Conservation (phyloP, 2,113 vertebrate genomes). For the Lagopus leucura region DNA sequence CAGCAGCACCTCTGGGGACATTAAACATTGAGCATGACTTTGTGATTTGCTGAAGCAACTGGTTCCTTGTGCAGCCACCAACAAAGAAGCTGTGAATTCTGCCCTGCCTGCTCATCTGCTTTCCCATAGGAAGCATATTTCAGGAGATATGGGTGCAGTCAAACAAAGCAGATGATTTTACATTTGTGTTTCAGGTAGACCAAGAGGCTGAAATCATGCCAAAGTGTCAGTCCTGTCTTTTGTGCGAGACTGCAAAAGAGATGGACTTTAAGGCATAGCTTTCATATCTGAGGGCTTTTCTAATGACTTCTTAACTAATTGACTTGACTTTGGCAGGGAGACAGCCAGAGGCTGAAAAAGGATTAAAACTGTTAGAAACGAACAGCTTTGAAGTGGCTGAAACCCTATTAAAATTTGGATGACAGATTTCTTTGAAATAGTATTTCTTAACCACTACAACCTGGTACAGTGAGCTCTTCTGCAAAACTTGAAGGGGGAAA, state of each 20-base stretch:
- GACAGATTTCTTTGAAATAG: slow-evolving; percentile 57
- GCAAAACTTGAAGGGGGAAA: slow-evolving; percentile 30
- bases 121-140: not conserved
- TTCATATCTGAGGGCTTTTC: slow-evolving; percentile 61
- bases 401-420: slow-evolving; percentile 71
- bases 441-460: slow-evolving; percentile 67
- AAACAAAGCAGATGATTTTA: not conserved
- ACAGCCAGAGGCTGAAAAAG: slow-evolving; percentile 69
- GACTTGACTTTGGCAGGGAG: slow-evolving; percentile 64
- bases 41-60: not conserved
- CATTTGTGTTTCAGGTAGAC: not conserved
- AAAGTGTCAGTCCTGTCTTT: not conserved
- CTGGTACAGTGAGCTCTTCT: slow-evolving; percentile 46
- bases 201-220: not conserved
- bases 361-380: slow-evolving; percentile 68
- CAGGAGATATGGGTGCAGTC: not conserved
- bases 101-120: not conserved
- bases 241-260: slow-evolving; percentile 2
- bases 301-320: slow-evolving; percentile 77
- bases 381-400: slow-evolving; percentile 76
- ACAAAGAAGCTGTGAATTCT: not conserved
- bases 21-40: not conserved
- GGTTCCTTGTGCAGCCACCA: not conserved
- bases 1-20: not conserved
- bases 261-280: slow-evolving; percentile 48